Base-by-base conservation (phyloP, 2,113 vertebrate species). In the Eulemur rufifrons region DNA sequence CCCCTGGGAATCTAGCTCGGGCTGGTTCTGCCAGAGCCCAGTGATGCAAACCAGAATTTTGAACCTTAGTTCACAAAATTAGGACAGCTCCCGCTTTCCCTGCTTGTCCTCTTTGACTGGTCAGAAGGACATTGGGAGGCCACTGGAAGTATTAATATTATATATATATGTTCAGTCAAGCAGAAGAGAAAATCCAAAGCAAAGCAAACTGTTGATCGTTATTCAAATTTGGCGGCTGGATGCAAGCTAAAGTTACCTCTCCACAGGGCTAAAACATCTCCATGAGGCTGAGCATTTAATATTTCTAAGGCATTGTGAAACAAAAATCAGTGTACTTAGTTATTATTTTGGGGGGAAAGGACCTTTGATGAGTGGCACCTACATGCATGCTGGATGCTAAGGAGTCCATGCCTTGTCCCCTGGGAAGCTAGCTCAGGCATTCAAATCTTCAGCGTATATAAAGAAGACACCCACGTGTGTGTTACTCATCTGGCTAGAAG, bases 261-360 rank as follows among this genome's bases (percentile, higher is more conserved):
- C 37, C 27, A 5, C 17, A 8, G 45, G 47, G 39, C 34, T 32
- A 18, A 66, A 47, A 18, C 3, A 37, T 86, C 73, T 50, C 50
- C 7, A 8, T 7, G 27, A 83, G 29, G 10, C 15, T 74, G n/a
- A 32, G 12, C 23, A 73, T 66, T 39, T 73, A 74, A 59, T 86
- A 45, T 76, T 85, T 85, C 29, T 63, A 94, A 93, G 23, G 54
- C 15, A 37, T 25, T 29, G 34, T 59, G 42, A 92, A 34, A 73
- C 32, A 47, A 84, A 83, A 80, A 64, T 12, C 29, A 45, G 1
- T 23, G 15, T 23, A 50, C 32, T 50, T 74, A 69, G 39, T 8
- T 12, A 39, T 82, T 77, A 59, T 45, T n/a, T 86, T 83, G 37
- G 45, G n/a, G n/a, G 66, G 27, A 52, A 68, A 76, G 15, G 34